phyloP scores from a whole-genome alignment of 2,888 invertebrate species.

The Drosophila barbarae region DNA sequence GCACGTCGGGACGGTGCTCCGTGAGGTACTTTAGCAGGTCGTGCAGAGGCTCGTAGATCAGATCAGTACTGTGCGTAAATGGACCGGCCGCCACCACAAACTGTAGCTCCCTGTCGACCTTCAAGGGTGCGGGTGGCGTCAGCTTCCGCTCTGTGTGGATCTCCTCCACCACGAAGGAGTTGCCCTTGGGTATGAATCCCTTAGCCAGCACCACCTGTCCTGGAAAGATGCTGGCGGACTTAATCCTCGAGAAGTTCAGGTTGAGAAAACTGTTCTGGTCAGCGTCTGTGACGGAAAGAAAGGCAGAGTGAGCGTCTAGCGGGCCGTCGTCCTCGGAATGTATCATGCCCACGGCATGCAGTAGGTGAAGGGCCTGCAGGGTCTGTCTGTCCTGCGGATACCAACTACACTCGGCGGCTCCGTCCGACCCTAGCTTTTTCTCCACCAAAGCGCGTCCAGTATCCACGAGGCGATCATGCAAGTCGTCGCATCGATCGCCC shows the following conservation, averaged over 20 bases:
- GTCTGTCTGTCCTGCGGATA: slow-evolving; percentile 75
- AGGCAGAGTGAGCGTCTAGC: slow-evolving; percentile 85
- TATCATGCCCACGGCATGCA: slow-evolving; percentile 84
- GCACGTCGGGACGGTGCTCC: slow-evolving; percentile 87
- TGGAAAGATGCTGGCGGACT: slow-evolving; percentile 78
- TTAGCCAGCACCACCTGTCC: slow-evolving; percentile 83
- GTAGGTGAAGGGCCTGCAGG: slow-evolving; percentile 68
- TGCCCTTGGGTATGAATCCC: slow-evolving; percentile 87
- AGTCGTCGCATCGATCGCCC: slow-evolving; percentile 71
- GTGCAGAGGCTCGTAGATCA: slow-evolving; percentile 89
- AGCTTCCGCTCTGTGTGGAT: slow-evolving; percentile 82
- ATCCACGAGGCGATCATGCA: slow-evolving; percentile 76
- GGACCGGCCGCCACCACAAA: slow-evolving; percentile 91
- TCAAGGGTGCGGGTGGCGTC: slow-evolving; percentile 78
- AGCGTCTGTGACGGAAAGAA: slow-evolving; percentile 85
- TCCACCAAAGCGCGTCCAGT: slow-evolving; percentile 76
- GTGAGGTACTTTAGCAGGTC: slow-evolving; percentile 86
- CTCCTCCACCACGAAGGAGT: slow-evolving; percentile 84
- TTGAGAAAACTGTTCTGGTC: slow-evolving; percentile 80
- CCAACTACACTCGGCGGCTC: slow-evolving; percentile 72
- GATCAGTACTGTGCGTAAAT: slow-evolving; percentile 88
- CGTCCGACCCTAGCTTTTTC: slow-evolving; percentile 71
- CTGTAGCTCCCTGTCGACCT: slow-evolving; percentile 82
- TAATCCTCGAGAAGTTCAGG: slow-evolving; percentile 81
- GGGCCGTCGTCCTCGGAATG: slow-evolving; percentile 87